Evolutionary conservation across 1,140 invertebrate species (phyloP), one percentile per base, ranked within the genome.

Genomic region (Zaprionus kolodkinae): DNA sequence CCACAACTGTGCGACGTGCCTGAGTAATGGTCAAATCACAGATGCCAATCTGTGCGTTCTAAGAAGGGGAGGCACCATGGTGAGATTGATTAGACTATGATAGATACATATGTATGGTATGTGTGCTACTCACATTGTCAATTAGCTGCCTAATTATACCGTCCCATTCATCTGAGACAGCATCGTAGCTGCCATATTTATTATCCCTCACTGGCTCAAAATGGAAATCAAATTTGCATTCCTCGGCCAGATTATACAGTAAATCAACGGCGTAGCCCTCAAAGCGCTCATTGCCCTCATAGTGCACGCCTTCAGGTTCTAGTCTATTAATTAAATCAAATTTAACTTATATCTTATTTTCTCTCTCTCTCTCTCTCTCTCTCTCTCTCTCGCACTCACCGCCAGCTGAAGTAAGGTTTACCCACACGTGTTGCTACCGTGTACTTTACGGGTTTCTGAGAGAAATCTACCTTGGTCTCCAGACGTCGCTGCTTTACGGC

Each of bases 1-100:
- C 97, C 0, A 98, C 96, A 1, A 95, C 96, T 50, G 94, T 93
- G 68, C 96, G 95, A 15, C 98, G 93, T 33, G 96, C 96, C 64
- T 96, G 96, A 3, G 97, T 98, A 50, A 99, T 98, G 1, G 97
- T 98, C 38, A 99, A 93, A 92, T 98, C 98, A 73, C 96, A 97
- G 38, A 98, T 95, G 0, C 96, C 97, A 12, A 99, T 93, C 93
- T 98, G 97, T 9, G 97, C 97, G 94, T 96, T 96, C 96, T 97
- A 55, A 10, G 17, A n/a, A 59, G 38, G 15, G 1, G 13, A 6
- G n/a, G 6, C 13, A 3, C 2, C 33, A 10, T 15, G 6, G 33
- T n/a, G 0, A 66, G 9, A 45, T 55, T 57, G 30, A 45, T 50
- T 50, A 50, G 12, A 10, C 17, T 38, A 30, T 67, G 35, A 78